Evolutionary conservation across 1,140 invertebrate genomes (phyloP), one percentile per base, ranked within the genome.

Genomic region (Sitophilus oryzae): DNA sequence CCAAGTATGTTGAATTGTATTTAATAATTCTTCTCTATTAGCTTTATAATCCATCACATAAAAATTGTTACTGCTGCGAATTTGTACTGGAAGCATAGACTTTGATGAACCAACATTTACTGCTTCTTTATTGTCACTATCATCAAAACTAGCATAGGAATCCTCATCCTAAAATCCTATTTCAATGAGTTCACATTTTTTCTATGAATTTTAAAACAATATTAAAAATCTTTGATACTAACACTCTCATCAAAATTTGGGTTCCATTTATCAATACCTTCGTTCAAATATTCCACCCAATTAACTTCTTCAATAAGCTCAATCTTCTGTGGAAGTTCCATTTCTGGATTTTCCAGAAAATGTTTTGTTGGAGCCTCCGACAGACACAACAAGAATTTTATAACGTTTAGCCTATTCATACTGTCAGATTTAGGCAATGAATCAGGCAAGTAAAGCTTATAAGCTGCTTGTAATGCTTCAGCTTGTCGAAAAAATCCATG

Each of bases 201-300:
- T 38, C 9, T 41, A 41, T 18, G 18, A 14, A 41, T 1, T 14
- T 16, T 41, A n/a, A 16, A 41, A 16, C 18, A 11, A 41, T 1
- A 41, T 1, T n/a, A 41, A 41, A 14, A 14, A 11, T 18, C 38
- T 22, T 36, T 48, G 11, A 52, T 52, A 18, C 18, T 52, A 23
- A 48, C 2, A 25, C 60, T 52, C 34, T 62, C 56, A 56, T 64
- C 61, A 41, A 47, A 52, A 43, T 63, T 45, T 22, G 64, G 64
- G n/a, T 41, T 52, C 58, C 62, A 68, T 35, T 25, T 36, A 36
- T 65, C 65, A 45, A 70, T 65, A 6, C 66, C 68, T 44, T 70
- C 70, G 30, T 56, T 62, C 11, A 71, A 54, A 55, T 69, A 68
- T 30, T 53, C 52, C 0, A 38, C 58, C 70, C 70, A 71, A 58